A percentile compares a stretch with the other conserved stretches of the same genome.
These are phyloP conservation scores for Hyphantria cunea DNA, from an alignment of 1,140 invertebrate species.

Conservation along the genomic window DNA sequence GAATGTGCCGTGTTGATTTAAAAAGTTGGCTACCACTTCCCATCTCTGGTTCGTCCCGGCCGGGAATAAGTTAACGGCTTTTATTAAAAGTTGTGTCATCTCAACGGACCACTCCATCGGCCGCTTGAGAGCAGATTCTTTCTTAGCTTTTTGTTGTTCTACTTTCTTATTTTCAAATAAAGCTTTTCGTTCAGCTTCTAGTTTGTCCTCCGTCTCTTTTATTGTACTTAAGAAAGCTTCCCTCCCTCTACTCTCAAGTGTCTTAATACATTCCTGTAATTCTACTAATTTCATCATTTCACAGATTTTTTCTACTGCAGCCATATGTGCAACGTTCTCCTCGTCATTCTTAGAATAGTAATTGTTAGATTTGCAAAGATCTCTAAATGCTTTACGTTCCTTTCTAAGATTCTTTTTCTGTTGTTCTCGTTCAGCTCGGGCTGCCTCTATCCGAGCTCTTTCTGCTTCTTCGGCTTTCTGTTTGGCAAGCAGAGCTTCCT, in stretches of 20 bases:
- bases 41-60: constrained; percentile 97
- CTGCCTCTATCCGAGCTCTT: constrained; percentile 89
- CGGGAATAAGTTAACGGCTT: constrained; percentile 97
- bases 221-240: constrained; percentile 86
- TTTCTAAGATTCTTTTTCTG: constrained; percentile 92
- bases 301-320: constrained; percentile 94
- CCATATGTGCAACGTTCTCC: constrained; percentile 92
- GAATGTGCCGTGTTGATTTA: constrained; percentile 92
- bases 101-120: constrained; percentile 90
- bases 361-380: constrained; percentile 93
- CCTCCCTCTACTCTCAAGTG: constrained; percentile 85
- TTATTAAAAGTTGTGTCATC: constrained; percentile 93
- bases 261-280: constrained; percentile 90
- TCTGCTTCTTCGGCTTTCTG: constrained; percentile 92
- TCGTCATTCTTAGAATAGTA: constrained; percentile 90
- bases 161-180: constrained; percentile 81
- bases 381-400: constrained; percentile 92
- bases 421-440: constrained; percentile 93
- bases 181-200: constrained; percentile 89
- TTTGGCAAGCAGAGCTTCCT: constrained; percentile 89
- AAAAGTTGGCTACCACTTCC: constrained; percentile 98
- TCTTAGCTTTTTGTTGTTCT: constrained; percentile 69
- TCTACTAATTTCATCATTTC: constrained; percentile 88
- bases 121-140: constrained; percentile 67
- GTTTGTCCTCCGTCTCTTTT: constrained; percentile 86